Evolutionary conservation across 2,113 vertebrate species (phyloP).

Genomic region (Hemiscyllium ocellatum): DNA sequence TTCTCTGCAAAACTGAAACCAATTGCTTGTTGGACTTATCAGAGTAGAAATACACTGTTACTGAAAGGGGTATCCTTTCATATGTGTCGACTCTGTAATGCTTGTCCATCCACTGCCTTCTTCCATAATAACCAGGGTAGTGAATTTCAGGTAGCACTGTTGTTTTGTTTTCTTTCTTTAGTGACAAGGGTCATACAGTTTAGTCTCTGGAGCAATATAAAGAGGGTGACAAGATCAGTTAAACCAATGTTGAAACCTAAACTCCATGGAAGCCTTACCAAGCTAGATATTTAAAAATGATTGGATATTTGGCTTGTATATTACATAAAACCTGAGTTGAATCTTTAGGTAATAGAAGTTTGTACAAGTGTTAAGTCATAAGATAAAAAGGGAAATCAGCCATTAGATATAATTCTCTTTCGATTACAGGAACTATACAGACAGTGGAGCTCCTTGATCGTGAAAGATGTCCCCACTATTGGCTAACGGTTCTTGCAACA

Average conservation of each 20-base stretch:
- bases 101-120: neutral
- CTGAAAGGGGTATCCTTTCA: neutral
- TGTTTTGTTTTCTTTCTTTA: neutral
- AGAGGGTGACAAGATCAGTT: neutral
- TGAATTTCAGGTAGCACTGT: neutral
- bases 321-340: neutral
- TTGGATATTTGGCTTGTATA: neutral
- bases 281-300: neutral
- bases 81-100: neutral
- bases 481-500: constrained; percentile 79
- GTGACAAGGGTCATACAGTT: neutral
- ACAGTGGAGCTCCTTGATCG: constrained; percentile 69
- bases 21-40: neutral
- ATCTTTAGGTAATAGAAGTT: neutral
- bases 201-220: neutral
- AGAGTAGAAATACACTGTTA: neutral
- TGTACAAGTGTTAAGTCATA: neutral
- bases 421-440: constrained; percentile 68
- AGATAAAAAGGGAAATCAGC: neutral
- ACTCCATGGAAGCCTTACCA: neutral
- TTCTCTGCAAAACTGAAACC: neutral
- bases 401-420: neutral
- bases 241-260: neutral
- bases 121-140: neutral
- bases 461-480: constrained; percentile 71